Evolutionary conservation across 2,797 vertebrate species (phyloP).

Genomic region (Pseudochromis fuscus): DNA sequence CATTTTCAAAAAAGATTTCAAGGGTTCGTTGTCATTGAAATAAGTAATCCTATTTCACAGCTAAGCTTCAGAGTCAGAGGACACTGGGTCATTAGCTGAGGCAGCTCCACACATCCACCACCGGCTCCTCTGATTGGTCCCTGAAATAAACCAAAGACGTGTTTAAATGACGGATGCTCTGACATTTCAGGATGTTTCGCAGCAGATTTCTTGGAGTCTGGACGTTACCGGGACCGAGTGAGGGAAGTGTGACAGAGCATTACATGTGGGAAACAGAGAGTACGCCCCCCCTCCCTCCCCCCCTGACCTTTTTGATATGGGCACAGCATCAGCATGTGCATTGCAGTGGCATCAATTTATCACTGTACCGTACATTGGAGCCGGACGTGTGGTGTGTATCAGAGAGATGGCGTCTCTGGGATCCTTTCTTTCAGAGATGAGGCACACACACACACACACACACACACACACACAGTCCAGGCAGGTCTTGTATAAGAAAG

Average conservation of each 20-base stretch:
- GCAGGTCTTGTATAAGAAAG: not conserved
- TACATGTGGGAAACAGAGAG: constrained; percentile 49
- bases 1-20: not conserved
- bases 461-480: not conserved
- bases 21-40: constrained; percentile 15
- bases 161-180: constrained; percentile 74
- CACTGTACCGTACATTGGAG: constrained; percentile 14
- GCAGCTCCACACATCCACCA: constrained; percentile 27
- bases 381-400: not conserved
- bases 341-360: constrained; percentile 46
- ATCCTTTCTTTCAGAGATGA: constrained; percentile 11
- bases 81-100: constrained; percentile 22
- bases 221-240: constrained; percentile 44
- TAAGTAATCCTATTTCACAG: constrained; percentile 37
- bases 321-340: constrained; percentile 13
- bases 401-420: constrained; percentile 1
- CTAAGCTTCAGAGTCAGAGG: constrained; percentile 13
- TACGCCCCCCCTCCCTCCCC: constrained; percentile 2
- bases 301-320: constrained; percentile 65
- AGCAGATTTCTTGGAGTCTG: constrained; percentile 35
- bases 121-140: constrained; percentile 15
- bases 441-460: not conserved
- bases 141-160: not conserved
- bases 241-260: constrained; percentile 53
- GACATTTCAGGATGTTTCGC: constrained; percentile 71